Evolutionary conservation across 23 tunicate genomes (phyloP).

Genomic region (Halocynthia aurantium): DNA sequence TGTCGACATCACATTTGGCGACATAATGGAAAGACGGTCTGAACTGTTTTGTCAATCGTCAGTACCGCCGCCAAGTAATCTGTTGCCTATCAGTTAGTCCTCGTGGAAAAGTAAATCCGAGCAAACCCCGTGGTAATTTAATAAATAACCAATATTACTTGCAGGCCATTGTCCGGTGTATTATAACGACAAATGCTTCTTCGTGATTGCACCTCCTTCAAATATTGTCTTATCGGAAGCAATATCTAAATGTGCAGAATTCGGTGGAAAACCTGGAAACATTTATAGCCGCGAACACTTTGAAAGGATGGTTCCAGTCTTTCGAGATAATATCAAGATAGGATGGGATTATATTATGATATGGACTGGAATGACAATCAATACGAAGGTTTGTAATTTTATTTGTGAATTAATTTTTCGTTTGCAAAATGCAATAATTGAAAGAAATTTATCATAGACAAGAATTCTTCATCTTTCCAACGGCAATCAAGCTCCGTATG

Average conservation of each 20-base stretch:
- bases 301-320: not conserved
- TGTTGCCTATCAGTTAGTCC: too few species aligned
- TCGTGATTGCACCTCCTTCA: not conserved
- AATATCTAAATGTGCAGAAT: not conserved
- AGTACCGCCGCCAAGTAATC: too few species aligned
- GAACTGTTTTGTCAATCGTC: too few species aligned
- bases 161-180: not conserved
- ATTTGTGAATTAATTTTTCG: not conserved
- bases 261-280: not conserved
- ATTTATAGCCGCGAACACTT: constrained; percentile 2
- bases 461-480: not conserved
- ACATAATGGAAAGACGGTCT: too few species aligned
- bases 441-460: not conserved
- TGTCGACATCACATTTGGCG: too few species aligned
- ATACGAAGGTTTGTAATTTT: not conserved
- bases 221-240: not conserved
- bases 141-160: not conserved
- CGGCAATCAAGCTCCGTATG: not conserved
- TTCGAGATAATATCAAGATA: not conserved
- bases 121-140: too few species aligned
- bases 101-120: too few species aligned
- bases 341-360: not conserved
- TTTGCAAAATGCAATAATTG: not conserved
- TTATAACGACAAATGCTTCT: not conserved
- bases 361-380: not conserved